A percentile compares a stretch with the other conserved stretches of the same genome.
phyloP scores from a whole-genome alignment of 2,113 vertebrate species.

The Gallinago media region DNA sequence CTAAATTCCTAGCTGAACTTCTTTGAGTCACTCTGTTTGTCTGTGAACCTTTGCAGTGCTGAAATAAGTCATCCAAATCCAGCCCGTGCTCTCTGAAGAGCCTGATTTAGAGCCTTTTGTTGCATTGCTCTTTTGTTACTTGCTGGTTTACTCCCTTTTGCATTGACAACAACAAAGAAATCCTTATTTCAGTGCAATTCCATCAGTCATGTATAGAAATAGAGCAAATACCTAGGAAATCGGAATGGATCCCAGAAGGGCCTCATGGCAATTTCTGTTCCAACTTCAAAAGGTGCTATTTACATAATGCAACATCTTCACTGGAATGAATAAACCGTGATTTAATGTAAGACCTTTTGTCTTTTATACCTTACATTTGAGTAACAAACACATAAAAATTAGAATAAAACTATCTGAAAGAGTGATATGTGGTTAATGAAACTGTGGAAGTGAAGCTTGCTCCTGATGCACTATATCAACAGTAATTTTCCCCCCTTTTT shows the following conservation, averaged over 20 bases:
- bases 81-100: background rate
- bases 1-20: background rate
- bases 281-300: conserved; percentile 17
- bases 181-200: background rate
- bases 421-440: background rate
- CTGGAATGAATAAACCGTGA: background rate
- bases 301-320: background rate
- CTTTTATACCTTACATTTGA: background rate
- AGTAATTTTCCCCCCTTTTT: background rate
- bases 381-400: background rate
- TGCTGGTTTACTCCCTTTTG: background rate
- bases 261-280: background rate
- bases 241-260: conserved; percentile 32
- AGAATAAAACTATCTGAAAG: background rate
- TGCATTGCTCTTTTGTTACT: background rate
- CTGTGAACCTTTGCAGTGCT: background rate
- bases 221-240: conserved; percentile 29
- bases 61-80: background rate
- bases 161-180: background rate
- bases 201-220: background rate
- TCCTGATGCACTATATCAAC: background rate
- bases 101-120: conserved; percentile 27
- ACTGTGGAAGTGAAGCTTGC: background rate
- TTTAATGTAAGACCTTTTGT: background rate
- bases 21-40: background rate